Conservation (phyloP, 1,140 invertebrate species). For the Bombus vancouverensis region DNA sequence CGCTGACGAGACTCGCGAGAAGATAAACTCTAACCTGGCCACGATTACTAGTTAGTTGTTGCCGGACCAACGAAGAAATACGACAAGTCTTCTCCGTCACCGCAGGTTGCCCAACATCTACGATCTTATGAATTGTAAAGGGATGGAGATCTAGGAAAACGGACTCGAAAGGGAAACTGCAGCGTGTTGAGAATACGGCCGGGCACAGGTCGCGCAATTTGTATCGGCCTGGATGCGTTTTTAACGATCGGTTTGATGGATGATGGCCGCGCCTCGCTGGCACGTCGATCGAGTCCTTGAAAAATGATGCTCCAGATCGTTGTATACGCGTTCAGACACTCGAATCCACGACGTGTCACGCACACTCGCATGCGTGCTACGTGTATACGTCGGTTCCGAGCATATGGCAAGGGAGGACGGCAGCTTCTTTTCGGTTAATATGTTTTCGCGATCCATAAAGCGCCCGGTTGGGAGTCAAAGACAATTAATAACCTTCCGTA, state of each 20-base stretch:
- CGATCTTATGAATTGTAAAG: not conserved
- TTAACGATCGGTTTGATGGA: conserved; percentile 82
- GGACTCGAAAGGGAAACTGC: conserved; percentile 26
- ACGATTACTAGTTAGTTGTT: not conserved
- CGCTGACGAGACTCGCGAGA: not conserved
- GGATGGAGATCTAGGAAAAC: conserved; percentile 34
- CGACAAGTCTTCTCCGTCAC: not conserved
- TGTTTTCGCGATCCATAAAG: conserved; percentile 81
- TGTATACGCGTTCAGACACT: conserved; percentile 44
- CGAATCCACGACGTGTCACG: not conserved
- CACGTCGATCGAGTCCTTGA: conserved; percentile 76
- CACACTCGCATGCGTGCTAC: not conserved
- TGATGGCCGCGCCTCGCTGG: conserved; percentile 71
- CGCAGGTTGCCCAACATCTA: not conserved
- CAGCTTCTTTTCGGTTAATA: conserved; percentile 74
- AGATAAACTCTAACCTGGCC: not conserved
- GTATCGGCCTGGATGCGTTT: conserved; percentile 79
- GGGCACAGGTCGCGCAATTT: conserved; percentile 74
- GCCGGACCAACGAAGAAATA: not conserved
- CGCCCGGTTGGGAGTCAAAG: conserved; percentile 75
- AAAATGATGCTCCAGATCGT: conserved; percentile 77
- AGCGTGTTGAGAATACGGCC: conserved; percentile 4
- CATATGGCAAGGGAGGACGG: conserved; percentile 61
- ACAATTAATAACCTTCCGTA: conserved; percentile 82
- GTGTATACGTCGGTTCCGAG: conserved; percentile 6